Base-by-base conservation (phyloP, 2,113 vertebrate genomes). In the Gavia stellata region DNA sequence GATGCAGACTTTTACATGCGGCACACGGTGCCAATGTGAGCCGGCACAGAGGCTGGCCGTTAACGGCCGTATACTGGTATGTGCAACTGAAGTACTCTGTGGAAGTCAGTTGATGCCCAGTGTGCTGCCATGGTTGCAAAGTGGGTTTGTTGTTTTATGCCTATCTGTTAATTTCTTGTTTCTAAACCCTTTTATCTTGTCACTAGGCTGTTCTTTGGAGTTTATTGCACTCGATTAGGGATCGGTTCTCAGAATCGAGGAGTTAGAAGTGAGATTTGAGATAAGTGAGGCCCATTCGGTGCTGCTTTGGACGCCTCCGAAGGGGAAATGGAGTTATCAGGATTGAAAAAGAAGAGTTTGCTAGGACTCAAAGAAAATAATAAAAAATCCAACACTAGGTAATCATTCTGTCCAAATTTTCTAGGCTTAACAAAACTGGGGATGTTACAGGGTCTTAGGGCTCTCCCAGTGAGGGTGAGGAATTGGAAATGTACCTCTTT, bases 281-380 rank as follows among this genome's bases (percentile, higher is more conserved):
- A 96, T 91, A 96, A 98, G 81, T 93, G 96, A 96, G 96, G 80
- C 90, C 95, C 81, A 40, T 62, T 96, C 65, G 38, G 88, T 97
- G 90, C 96, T 95, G 94, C 94, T 97, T 94, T 97, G 97, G 97
- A 94, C 29, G 28, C 78, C 88, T 98, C 96, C 71, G 53, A 96
- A 98, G 94, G 93, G 88, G 90, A 97, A 96, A 97, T 97, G 94
- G 97, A 98, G 78, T 97, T 97, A 96, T 81, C 96, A 97, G 97
- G 93, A 97, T 95, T 98, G 96, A 98, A 98, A 98, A 98, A 97
- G 94, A 98, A 97, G 94, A 97, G 96, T 94, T 98, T 98, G 94
- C 97, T 97, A 96, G 96, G 96, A 96, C 86, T 98, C 90, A 98
- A 86, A 94, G 97, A 97, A 96, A 98, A 97, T 97, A 97, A 96